Conservation (phyloP, 2,888 invertebrate genomes). For the Amitus sp. region DNA sequence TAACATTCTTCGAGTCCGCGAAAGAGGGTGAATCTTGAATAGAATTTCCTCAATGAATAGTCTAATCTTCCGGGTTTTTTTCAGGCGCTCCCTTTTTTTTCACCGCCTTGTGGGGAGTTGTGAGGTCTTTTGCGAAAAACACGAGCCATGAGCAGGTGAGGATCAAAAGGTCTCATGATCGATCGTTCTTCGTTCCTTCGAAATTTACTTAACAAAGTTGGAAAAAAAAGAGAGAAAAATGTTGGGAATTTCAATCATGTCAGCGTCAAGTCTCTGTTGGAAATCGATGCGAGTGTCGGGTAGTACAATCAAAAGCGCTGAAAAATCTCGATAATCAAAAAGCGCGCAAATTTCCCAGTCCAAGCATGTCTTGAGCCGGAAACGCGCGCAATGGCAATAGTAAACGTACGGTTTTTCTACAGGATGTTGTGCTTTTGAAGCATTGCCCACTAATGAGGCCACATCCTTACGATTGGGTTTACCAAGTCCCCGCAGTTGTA, state of each 20-base stretch:
- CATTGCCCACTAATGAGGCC: slow-evolving; percentile 85
- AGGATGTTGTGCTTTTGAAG: slow-evolving; percentile 54
- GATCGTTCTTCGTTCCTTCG: slow-evolving; percentile 9
- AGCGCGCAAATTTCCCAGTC: too few relatives aligned
- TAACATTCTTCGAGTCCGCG: not conserved
- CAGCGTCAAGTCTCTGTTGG: too few relatives aligned
- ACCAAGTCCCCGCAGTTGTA: slow-evolving; percentile 83
- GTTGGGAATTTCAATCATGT: too few relatives aligned
- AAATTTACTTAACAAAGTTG: not conserved
- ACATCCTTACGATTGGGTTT: slow-evolving; percentile 87
- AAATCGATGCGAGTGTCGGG: not conserved
- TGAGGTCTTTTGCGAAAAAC: slow-evolving; percentile 63
- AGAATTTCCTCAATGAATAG: not conserved
- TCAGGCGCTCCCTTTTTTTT: slow-evolving; percentile 70
- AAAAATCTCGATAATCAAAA: too few relatives aligned
- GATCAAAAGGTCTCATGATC: slow-evolving; percentile 9
- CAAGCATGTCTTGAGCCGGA: too few relatives aligned
- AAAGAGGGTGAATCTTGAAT: not conserved
- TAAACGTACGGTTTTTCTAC: slow-evolving; percentile 15
- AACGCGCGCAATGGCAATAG: too few relatives aligned
- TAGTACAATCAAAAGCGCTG: too few relatives aligned
- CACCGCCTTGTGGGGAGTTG: slow-evolving; percentile 69
- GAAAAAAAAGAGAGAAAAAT: not conserved
- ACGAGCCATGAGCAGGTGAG: slow-evolving; percentile 49
- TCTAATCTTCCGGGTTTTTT: slow-evolving; percentile 40